phyloP scores from a whole-genome alignment of 2,113 vertebrate genomes.

The Aleadryas rufinucha region DNA sequence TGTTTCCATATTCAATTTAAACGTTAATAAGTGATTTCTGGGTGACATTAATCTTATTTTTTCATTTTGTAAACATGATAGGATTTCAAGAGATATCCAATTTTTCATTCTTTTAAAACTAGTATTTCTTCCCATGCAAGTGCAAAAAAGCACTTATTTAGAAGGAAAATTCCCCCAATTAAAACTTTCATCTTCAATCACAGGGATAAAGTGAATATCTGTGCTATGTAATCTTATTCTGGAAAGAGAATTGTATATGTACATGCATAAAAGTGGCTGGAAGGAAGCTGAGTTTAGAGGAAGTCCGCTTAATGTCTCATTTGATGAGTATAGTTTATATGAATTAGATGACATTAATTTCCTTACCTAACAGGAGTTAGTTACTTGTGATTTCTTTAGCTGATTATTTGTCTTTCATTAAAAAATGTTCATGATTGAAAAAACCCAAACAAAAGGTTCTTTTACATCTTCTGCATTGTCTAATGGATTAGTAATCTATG shows the following conservation, averaged over 20 bases:
- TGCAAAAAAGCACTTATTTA: background rate
- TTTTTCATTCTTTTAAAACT: constrained; percentile 1
- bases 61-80: background rate
- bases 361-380: background rate
- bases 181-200: background rate
- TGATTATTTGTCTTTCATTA: background rate
- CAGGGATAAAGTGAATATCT: background rate
- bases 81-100: background rate
- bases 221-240: constrained; percentile 2
- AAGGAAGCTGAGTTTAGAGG: constrained; percentile 24
- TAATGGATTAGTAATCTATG: too few species aligned
- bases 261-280: constrained; percentile 15
- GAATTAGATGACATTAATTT: constrained; percentile 26
- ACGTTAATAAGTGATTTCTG: constrained; percentile 33
- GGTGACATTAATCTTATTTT: background rate
- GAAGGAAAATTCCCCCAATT: constrained; percentile 1
- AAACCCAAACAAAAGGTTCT: too few species aligned
- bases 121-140: background rate
- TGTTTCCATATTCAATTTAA: constrained; percentile 21
- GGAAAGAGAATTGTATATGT: constrained; percentile 43
- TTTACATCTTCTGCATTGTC: background rate
- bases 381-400: background rate
- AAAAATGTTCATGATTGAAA: too few species aligned
- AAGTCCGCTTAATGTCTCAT: constrained; percentile 10
- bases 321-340: background rate